Percentiles rank a stretch among this genome's conserved stretches.
Conservation (phyloP, 1,140 invertebrate genomes). For the Brachionus calyciflorus region DNA sequence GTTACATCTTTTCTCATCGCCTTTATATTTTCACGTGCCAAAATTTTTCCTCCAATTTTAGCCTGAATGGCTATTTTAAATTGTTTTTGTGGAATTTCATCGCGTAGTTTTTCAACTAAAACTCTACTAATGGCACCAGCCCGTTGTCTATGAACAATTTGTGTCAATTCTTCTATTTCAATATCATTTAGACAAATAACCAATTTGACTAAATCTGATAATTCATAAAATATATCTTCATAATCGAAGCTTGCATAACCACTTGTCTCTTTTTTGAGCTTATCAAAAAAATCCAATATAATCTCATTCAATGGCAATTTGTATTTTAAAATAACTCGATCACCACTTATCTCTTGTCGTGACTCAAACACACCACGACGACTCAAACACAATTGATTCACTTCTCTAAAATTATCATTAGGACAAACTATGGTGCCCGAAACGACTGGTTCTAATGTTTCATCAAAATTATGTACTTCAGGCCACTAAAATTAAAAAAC, state of each 20-base stretch:
- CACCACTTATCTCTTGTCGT: conserved; percentile 75
- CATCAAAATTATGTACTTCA: conserved; percentile 66
- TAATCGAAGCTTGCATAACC: conserved; percentile 83
- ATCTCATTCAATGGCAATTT: conserved; percentile 86
- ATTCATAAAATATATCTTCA: conserved; percentile 80
- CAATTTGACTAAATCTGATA: conserved; percentile 72
- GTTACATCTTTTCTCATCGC: conserved; percentile 86
- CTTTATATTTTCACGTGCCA: conserved; percentile 81
- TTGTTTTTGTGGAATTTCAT: conserved; percentile 83
- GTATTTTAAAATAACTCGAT: conserved; percentile 76
- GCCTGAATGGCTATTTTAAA: conserved; percentile 83
- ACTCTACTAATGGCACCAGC: conserved; percentile 68
- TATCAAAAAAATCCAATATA: conserved; percentile 89
- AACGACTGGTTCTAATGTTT: conserved; percentile 83
- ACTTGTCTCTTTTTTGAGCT: conserved; percentile 79
- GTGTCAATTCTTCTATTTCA: conserved; percentile 79
- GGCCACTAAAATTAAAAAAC: conserved; percentile 66
- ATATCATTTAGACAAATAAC: conserved; percentile 76
- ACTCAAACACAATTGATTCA: conserved; percentile 64
- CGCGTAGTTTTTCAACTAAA: conserved; percentile 75
- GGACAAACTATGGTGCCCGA: conserved; percentile 84
- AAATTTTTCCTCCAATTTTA: conserved; percentile 71
- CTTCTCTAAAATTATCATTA: conserved; percentile 59
- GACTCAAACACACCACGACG: conserved; percentile 73
- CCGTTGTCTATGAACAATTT: conserved; percentile 73